Base-by-base conservation (phyloP, 1,140 invertebrate genomes). In the Dendroctonus valens region DNA sequence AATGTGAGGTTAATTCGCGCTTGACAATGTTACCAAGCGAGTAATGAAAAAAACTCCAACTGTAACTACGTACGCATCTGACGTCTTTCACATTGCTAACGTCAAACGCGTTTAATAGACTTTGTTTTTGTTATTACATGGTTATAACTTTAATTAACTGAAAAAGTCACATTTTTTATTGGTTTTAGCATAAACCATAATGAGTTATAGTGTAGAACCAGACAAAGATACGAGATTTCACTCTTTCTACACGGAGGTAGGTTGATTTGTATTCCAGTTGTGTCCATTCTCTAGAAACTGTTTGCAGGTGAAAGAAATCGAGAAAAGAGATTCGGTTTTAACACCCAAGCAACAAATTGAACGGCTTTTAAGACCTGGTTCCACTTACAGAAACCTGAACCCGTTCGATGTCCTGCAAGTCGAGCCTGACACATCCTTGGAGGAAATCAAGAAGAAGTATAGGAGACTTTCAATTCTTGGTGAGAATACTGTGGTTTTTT, bases 361-460 rank as follows among this genome's bases (percentile, higher is more conserved):
- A 48, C 85, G 96, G 75, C 82, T 98, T 66, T 82, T 97, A 37
- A 84, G 94, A 70, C 93, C 95, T 59, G 96, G 96, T 14, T 94
- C 94, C 0, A 96, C 95, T 7, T 98, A 98, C 81, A 92, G 96
- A 77, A 98, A 98, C 84, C 84, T 98, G 69, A 97, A 97, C 82
- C 94, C 94, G 8, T 97, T 94, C 80, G 94, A 96, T 83, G 94
- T 99, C 40, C 81, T 99, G 42, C 93, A 98, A 82, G 87, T 99
- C 69, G 96, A 98, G 74, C 93, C 94, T 40, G 91, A 94, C 61
- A 86, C 89, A 37, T 80, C 89, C 40, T 77, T 98, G 46, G 93
- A 97, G 73, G 93, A 96, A 78, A 90, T 98, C 37, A 97, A 97
- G 78, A 98, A 97, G 77, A 97, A 97, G 81, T 99, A 98, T 79